A percentile compares a stretch with the other conserved stretches of the same genome.
phyloP scores from a whole-genome alignment of 1,140 invertebrate genomes.

The Pogonomyrmex californicus region DNA sequence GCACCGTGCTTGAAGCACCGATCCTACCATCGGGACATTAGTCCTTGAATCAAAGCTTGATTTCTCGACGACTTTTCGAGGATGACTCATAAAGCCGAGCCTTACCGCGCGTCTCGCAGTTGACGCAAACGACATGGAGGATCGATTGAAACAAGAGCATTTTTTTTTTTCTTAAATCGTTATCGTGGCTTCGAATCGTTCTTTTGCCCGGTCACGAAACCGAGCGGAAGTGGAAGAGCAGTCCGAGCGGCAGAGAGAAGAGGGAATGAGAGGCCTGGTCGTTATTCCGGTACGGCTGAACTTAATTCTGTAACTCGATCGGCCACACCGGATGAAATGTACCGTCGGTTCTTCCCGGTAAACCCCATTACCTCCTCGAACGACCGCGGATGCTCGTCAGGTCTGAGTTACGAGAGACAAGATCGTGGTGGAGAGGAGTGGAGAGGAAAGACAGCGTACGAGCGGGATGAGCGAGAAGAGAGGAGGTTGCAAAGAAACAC shows the following conservation, averaged over 20 bases:
- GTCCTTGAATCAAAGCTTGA: not conserved
- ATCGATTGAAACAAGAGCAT: constrained; percentile 35
- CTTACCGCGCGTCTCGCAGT: constrained; percentile 24
- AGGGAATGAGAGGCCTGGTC: constrained; percentile 61
- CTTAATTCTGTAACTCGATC: constrained; percentile 79
- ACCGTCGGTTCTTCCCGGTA: constrained; percentile 69
- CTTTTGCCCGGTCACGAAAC: constrained; percentile 31
- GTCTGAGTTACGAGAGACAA: constrained; percentile 69
- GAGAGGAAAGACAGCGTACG: not conserved
- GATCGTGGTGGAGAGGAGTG: constrained; percentile 18
- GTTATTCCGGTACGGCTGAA: constrained; percentile 76
- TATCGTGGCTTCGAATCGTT: constrained; percentile 47
- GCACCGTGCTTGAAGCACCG: not conserved
- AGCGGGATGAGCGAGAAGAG: not conserved
- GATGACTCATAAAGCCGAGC: not conserved
- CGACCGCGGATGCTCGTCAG: constrained; percentile 75
- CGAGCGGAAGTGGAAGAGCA: constrained; percentile 22
- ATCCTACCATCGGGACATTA: constrained; percentile 42
- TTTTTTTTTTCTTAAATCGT: constrained; percentile 47
- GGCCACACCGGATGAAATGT: constrained; percentile 74
- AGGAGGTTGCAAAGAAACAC: constrained; percentile 25
- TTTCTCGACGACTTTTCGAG: constrained; percentile 5
- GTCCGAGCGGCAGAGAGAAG: not conserved
- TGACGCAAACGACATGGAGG: constrained; percentile 40
- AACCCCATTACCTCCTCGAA: constrained; percentile 76